Evolutionary conservation across 2,113 vertebrate species (phyloP).

Genomic region (Nipponia nippon): DNA sequence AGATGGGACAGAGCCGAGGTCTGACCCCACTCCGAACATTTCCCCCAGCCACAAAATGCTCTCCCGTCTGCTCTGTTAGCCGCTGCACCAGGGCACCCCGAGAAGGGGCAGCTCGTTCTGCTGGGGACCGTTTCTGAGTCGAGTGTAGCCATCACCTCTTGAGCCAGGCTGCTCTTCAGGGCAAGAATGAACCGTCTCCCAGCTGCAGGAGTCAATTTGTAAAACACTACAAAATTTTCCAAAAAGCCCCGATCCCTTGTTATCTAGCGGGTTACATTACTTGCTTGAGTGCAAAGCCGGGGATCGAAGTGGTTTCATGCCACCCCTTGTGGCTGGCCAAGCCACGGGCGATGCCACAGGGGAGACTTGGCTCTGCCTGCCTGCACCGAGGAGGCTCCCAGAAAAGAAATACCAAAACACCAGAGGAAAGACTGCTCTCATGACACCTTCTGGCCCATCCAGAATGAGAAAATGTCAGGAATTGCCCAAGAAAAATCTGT

Average conservation of each 20-base stretch:
- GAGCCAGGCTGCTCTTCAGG: not conserved
- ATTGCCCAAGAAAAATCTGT: not conserved
- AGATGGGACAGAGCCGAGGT: not conserved
- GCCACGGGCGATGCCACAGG: accelerated
- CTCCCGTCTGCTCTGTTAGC: not conserved
- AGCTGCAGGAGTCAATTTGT: not conserved
- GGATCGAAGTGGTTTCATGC: not conserved
- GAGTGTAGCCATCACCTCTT: not conserved
- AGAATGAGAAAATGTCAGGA: constrained; percentile 26
- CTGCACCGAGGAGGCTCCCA: not conserved
- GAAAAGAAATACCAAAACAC: not conserved
- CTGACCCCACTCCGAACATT: accelerated
- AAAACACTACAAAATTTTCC: not conserved
- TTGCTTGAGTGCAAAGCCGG: not conserved
- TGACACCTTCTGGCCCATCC: not conserved
- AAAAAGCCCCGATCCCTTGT: accelerated
- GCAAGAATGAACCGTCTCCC: not conserved
- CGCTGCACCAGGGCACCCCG: not conserved
- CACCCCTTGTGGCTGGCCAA: not conserved
- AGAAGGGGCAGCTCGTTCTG: accelerated
- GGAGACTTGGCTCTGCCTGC: not conserved
- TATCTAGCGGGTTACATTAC: not conserved
- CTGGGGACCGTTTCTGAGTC: not conserved
- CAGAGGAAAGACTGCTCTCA: not conserved
- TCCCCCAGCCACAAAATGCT: not conserved